Conservation (phyloP, 2,888 invertebrate species). For the Cotesia congregata region DNA sequence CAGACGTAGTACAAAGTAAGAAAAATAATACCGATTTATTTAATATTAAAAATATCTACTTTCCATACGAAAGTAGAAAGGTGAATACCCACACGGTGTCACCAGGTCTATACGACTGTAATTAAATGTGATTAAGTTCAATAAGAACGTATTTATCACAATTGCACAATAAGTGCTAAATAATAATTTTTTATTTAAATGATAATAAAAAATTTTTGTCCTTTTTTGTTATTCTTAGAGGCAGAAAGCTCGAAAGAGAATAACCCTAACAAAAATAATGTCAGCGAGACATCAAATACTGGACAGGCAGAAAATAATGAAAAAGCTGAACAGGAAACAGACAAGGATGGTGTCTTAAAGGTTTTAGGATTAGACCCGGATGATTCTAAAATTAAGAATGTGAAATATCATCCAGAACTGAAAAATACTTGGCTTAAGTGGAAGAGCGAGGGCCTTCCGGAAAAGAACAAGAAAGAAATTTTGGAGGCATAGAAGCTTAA, state of each 20-base stretch:
- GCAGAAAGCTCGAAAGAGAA: not conserved
- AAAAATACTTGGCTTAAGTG: conserved; percentile 36
- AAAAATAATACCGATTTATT: no score
- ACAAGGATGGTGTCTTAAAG: conserved; percentile 17
- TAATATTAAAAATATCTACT: not conserved
- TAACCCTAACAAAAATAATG: no score
- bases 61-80: conserved; percentile 6
- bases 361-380: not conserved
- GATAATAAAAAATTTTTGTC: not conserved
- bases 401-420: conserved; percentile 19
- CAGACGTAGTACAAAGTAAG: no score
- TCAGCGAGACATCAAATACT: not conserved
- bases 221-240: not conserved
- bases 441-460: conserved; percentile 37
- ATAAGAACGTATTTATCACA: conserved; percentile 31
- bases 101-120: not conserved
- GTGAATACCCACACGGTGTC: not conserved
- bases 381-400: not conserved
- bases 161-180: conserved; percentile 16
- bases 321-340: conserved; percentile 10
- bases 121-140: not conserved
- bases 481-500: conserved; percentile 18
- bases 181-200: not conserved
- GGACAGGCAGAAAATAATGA: conserved; percentile 8
- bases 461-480: conserved; percentile 39